phyloP scores from a whole-genome alignment of 2,888 invertebrate species.

The Acleris literana region DNA sequence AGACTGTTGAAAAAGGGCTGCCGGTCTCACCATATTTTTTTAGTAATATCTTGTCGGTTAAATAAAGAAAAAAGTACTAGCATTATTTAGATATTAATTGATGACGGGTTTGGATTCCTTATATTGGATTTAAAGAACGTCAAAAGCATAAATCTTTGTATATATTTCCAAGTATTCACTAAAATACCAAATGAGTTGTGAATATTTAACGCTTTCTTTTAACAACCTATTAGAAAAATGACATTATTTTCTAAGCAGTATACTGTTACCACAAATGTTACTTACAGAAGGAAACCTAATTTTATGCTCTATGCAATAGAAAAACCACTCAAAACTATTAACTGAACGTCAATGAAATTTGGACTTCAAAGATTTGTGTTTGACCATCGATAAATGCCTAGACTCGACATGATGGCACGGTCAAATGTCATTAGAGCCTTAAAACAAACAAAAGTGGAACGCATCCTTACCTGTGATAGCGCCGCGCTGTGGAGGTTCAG shows the following conservation, averaged over 20 bases:
- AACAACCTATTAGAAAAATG: no score
- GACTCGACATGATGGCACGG: conserved; percentile 36
- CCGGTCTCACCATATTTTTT: background rate
- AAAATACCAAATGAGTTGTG: no score
- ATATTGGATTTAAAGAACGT: no score
- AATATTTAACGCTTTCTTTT: no score
- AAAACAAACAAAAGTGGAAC: conserved; percentile 49
- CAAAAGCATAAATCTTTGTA: no score
- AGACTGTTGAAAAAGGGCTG: conserved; percentile 8
- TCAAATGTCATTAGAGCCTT: conserved; percentile 38
- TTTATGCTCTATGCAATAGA: background rate
- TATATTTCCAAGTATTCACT: no score
- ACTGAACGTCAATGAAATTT: background rate
- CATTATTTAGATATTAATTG: no score
- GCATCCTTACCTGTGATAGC: conserved; percentile 55
- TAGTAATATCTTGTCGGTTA: background rate
- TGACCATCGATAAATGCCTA: conserved; percentile 44
- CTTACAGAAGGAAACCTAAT: no score
- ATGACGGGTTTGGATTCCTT: no score
- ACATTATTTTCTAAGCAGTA: no score
- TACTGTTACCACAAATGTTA: no score
- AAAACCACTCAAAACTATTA: background rate
- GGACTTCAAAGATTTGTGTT: conserved; percentile 34
- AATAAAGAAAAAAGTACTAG: no score
- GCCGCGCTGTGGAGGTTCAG: conserved; percentile 76